phyloP scores from a whole-genome alignment of 2,113 vertebrate species.

The Romanogobio albipinnatus region DNA sequence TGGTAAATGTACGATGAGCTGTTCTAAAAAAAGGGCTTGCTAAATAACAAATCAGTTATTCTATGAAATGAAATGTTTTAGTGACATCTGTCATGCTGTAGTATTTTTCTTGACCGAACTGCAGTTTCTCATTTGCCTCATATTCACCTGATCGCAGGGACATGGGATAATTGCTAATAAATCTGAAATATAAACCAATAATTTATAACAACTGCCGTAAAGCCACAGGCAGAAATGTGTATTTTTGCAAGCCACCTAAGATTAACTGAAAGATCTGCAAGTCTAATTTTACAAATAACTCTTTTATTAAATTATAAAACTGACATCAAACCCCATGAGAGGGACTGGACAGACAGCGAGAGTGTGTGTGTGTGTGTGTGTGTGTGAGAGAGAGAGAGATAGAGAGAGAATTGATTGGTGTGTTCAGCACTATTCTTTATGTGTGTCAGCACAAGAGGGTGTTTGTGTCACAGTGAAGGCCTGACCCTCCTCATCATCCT shows the following conservation, averaged over 20 bases:
- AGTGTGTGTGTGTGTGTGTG: not conserved
- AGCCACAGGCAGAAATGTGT: not conserved
- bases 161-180: not conserved
- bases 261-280: slow-evolving; percentile 1
- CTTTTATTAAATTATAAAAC: slow-evolving; percentile 40
- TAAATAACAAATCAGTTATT: not conserved
- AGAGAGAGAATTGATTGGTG: not conserved
- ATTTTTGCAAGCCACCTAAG: not conserved
- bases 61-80: not conserved
- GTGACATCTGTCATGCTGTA: not conserved
- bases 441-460: slow-evolving; percentile 37
- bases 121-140: not conserved
- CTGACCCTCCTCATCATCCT: slow-evolving; percentile 60
- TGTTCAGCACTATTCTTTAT: slow-evolving; percentile 31
- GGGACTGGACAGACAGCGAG: not conserved
- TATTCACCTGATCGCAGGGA: not conserved
- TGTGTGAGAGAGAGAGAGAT: too few relatives aligned
- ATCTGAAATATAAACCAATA: not conserved
- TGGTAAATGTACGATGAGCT: not conserved
- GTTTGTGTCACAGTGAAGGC: slow-evolving; percentile 30
- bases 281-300: slow-evolving; percentile 2
- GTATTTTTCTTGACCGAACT: not conserved
- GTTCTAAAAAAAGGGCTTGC: not conserved
- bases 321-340: not conserved
- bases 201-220: not conserved